phyloP scores from a whole-genome alignment of 2,888 invertebrate species.

The Tuberolachnus salignus region DNA sequence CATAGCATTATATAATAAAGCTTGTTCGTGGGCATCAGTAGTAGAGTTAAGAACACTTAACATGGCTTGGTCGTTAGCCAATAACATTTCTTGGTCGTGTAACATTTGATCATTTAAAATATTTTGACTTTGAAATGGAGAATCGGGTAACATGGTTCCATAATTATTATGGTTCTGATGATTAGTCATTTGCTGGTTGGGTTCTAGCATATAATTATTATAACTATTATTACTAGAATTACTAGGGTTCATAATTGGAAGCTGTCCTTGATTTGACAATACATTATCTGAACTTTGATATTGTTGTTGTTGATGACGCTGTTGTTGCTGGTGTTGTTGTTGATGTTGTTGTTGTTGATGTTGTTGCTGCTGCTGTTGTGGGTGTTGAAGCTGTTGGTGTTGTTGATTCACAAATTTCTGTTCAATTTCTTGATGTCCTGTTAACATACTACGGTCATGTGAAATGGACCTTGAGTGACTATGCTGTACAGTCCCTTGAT shows the following conservation, averaged over 20 bases:
- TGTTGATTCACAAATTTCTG: conserved; percentile 40
- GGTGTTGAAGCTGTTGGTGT: conserved; percentile 12
- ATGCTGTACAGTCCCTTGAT: conserved; percentile 12
- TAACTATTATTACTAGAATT: conserved; percentile 36
- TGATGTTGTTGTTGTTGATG: conserved; percentile 10
- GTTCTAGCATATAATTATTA: conserved; percentile 40
- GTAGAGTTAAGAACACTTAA: conserved; percentile 50
- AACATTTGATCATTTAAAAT: conserved; percentile 49
- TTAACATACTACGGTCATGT: conserved; percentile 25
- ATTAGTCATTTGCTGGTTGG: conserved; percentile 31
- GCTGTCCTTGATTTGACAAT: conserved; percentile 7
- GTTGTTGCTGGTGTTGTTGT: conserved; percentile 20
- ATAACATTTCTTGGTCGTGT: conserved; percentile 52
- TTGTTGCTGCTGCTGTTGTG: not conserved
- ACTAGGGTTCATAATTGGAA: conserved; percentile 31
- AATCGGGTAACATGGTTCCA: conserved; percentile 35
- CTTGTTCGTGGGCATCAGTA: conserved; percentile 49
- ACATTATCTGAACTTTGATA: conserved; percentile 48
- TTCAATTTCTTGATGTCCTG: conserved; percentile 17
- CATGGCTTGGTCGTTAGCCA: conserved; percentile 53
- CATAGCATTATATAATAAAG: conserved; percentile 52
- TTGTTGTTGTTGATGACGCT: not conserved
- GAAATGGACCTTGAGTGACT: conserved; percentile 12
- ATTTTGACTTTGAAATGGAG: conserved; percentile 48
- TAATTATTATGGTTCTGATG: conserved; percentile 48